Conservation (phyloP, 1,140 invertebrate genomes). For the Philopotamus ludificatus region DNA sequence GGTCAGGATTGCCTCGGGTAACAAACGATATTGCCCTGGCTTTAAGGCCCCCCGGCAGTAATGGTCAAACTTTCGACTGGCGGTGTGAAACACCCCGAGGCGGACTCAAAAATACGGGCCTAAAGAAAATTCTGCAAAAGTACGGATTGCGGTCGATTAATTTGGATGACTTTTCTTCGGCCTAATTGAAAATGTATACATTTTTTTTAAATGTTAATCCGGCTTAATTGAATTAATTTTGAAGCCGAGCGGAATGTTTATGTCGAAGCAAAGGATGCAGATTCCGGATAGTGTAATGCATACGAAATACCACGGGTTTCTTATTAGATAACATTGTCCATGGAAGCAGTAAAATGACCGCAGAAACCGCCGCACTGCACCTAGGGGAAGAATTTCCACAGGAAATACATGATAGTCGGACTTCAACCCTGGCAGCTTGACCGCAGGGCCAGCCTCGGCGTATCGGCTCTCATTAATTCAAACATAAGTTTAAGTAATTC, state of each 20-base stretch:
- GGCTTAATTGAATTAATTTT: no score
- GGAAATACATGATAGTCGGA: neutral
- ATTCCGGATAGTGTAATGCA: constrained; percentile 15
- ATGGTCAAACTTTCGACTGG: constrained; percentile 29
- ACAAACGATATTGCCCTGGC: constrained; percentile 34
- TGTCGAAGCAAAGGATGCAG: constrained; percentile 8
- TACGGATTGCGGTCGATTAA: neutral
- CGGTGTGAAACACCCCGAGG: constrained; percentile 11
- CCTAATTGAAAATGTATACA: no score
- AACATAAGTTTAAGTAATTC: no score
- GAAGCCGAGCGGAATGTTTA: no score
- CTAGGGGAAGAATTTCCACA: constrained; percentile 3
- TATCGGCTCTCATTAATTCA: no score
- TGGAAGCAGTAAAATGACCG: neutral
- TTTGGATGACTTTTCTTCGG: no score
- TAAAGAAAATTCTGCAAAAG: constrained; percentile 23
- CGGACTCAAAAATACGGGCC: constrained; percentile 29
- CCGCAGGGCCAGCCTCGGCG: no score
- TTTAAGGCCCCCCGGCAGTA: constrained; percentile 24
- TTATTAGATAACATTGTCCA: neutral
- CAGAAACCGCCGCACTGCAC: neutral
- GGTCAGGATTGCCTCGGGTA: constrained; percentile 30
- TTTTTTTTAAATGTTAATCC: no score
- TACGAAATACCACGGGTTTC: constrained; percentile 1
- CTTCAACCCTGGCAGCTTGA: neutral